phyloP scores from a whole-genome alignment of 2,888 invertebrate species.

The Xestia rhomboidea region DNA sequence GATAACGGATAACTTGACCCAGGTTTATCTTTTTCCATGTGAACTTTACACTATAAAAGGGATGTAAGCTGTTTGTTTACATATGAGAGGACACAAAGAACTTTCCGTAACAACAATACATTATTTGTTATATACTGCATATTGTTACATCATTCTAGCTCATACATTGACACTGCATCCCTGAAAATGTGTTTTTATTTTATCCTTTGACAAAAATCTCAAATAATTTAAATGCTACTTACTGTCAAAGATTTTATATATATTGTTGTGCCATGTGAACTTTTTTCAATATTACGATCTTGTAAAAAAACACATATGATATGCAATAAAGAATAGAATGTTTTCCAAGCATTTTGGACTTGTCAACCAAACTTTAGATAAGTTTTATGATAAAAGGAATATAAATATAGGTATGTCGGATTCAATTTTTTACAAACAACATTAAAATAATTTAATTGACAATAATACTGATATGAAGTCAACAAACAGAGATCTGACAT shows the following conservation, averaged over 20 bases:
- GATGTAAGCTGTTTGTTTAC: constrained; percentile 3
- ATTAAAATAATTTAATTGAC: neutral
- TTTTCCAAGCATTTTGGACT: no score
- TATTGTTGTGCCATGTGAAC: no score
- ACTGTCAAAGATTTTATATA: no score
- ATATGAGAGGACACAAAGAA: neutral
- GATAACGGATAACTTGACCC: neutral
- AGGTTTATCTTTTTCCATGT: constrained; percentile 15
- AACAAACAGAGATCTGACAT: constrained; percentile 25
- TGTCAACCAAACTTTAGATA: neutral
- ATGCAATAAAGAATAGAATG: no score
- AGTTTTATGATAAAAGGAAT: neutral
- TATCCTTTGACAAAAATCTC: no score
- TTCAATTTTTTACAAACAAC: constrained; percentile 8
- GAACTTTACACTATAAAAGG: constrained; percentile 22
- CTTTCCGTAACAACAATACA: no score
- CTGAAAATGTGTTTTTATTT: no score
- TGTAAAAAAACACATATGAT: no score
- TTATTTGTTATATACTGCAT: neutral
- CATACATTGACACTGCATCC: neutral
- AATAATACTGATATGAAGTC: neutral
- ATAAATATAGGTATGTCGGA: neutral
- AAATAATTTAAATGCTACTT: no score
- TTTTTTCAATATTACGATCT: no score
- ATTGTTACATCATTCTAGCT: no score